Percentiles rank a stretch among this genome's conserved stretches.
These are phyloP conservation scores for Chrysochloris asiatica DNA, from an alignment of 2,113 vertebrate species.

Conservation along the genomic window DNA sequence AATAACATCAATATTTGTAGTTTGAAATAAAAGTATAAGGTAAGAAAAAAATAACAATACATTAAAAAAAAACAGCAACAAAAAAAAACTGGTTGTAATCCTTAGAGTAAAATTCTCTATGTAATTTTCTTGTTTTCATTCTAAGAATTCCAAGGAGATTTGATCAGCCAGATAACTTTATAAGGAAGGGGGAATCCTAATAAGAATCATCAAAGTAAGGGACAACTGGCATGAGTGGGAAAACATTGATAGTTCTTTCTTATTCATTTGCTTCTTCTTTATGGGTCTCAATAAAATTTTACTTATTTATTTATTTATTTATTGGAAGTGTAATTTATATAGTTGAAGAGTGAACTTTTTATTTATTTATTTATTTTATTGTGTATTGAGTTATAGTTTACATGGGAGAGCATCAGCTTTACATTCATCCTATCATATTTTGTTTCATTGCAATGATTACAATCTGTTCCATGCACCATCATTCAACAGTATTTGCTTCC, in stretches of 20 bases:
- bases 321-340: not conserved
- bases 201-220: too few species aligned
- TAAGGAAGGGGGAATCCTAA: not conserved
- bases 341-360: too few species aligned
- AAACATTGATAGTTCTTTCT: too few species aligned
- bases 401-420: too few species aligned
- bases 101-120: slow-evolving; percentile 2
- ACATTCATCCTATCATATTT: too few species aligned
- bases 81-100: slow-evolving; percentile 18
- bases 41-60: too few species aligned
- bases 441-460: too few species aligned
- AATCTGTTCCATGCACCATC: too few species aligned
- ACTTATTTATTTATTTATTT: slow-evolving; percentile 10
- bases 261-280: slow-evolving; percentile 20
- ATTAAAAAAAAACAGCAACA: not conserved
- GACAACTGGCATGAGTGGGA: too few species aligned
- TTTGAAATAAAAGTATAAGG: slow-evolving; percentile 55
- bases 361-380: too few species aligned
- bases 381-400: too few species aligned
- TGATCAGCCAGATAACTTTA: not conserved
- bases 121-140: not conserved
- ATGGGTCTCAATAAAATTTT: slow-evolving; percentile 48
- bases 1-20: slow-evolving; percentile 52
- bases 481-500: too few species aligned
- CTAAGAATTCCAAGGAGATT: slow-evolving; percentile 13